Conservation (phyloP, 2,797 vertebrate genomes). For the Calcarius lapponicus region DNA sequence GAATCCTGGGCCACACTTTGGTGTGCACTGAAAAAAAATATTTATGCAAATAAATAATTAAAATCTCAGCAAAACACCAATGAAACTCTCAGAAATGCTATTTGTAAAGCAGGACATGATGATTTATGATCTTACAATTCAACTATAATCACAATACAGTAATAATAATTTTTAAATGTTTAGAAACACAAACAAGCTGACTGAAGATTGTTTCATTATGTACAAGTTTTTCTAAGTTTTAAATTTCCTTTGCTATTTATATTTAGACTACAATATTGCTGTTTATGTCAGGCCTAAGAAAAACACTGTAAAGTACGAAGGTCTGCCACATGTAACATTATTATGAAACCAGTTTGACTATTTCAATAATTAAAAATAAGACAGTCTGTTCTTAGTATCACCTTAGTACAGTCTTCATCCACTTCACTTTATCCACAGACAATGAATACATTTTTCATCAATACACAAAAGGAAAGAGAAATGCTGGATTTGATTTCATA, state of each 20-base stretch:
- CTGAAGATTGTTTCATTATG: background rate
- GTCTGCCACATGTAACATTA: background rate
- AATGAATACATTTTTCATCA: background rate
- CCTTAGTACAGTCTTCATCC: background rate
- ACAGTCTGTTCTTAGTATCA: background rate
- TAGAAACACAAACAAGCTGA: background rate
- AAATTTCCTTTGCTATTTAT: background rate
- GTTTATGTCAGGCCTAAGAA: background rate
- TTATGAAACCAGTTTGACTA: background rate
- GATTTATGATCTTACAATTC: background rate
- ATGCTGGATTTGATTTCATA: background rate
- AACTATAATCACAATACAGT: background rate
- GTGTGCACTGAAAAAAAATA: constrained; percentile 87
- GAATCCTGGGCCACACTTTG: constrained; percentile 95
- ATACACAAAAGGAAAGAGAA: background rate
- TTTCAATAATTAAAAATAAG: background rate
- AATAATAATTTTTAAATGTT: background rate
- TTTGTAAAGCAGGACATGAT: background rate
- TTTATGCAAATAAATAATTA: background rate
- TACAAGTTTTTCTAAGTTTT: background rate
- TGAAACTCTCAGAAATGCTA: background rate
- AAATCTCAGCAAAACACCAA: background rate
- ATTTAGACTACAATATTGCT: background rate
- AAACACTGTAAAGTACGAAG: background rate
- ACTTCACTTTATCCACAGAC: background rate